phyloP scores from a whole-genome alignment of 2,797 vertebrate genomes.

The Sebastiscus tertius region DNA sequence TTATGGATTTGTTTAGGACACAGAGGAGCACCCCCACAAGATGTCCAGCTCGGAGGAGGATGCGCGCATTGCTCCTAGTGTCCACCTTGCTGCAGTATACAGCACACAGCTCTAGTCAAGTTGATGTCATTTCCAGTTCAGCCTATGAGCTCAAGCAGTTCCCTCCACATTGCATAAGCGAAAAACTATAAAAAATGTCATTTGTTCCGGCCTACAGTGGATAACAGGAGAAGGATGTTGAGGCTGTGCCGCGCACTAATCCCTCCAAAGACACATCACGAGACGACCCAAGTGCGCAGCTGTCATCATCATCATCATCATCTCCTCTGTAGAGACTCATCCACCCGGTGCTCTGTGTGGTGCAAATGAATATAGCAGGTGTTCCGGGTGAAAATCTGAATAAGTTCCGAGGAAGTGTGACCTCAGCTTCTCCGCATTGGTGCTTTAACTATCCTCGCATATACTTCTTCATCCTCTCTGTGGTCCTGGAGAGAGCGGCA shows the following conservation, averaged over 20 bases:
- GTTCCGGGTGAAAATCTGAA: slow-evolving; percentile 36
- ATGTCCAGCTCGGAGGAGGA: slow-evolving; percentile 36
- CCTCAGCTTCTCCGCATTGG: slow-evolving; percentile 46
- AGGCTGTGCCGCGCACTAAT: slow-evolving; percentile 50
- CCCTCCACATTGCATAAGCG: slow-evolving; percentile 43
- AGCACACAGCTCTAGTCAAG: slow-evolving; percentile 18
- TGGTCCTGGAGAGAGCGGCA: slow-evolving; percentile 22
- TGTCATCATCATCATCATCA: slow-evolving; percentile 20
- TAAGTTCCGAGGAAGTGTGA: slow-evolving; percentile 46
- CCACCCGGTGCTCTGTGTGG: neutral
- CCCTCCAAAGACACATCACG: slow-evolving; percentile 54
- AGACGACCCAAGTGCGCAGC: slow-evolving; percentile 66
- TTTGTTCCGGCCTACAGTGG: slow-evolving; percentile 22
- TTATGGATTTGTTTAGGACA: slow-evolving; percentile 43
- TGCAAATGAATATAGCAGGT: slow-evolving; percentile 29
- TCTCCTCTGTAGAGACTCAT: slow-evolving; percentile 6
- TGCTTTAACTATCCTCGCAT: slow-evolving; percentile 8
- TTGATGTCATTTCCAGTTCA: slow-evolving; percentile 56
- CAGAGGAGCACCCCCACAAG: slow-evolving; percentile 45
- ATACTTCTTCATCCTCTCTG: neutral
- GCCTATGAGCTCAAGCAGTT: slow-evolving; percentile 33
- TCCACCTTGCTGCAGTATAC: slow-evolving; percentile 58
- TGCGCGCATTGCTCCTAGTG: slow-evolving; percentile 38
- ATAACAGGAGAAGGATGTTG: slow-evolving; percentile 33
- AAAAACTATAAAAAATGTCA: neutral